Evolutionary conservation across 2,113 vertebrate species (phyloP), one percentile per base, ranked within the genome.

Genomic region (Gnathonemus longibarbis): DNA sequence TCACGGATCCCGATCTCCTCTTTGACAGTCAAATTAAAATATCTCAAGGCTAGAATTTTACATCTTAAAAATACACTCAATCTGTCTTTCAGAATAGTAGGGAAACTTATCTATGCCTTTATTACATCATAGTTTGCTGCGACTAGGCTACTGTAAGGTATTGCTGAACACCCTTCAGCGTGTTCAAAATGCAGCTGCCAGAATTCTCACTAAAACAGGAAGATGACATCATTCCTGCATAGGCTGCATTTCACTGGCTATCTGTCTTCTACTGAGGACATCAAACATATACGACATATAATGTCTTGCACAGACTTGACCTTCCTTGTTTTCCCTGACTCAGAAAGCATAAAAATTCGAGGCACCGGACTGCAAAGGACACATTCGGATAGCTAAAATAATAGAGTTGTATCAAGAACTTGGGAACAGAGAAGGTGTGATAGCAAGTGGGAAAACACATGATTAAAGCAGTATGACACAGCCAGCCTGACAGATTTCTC

Each of bases 121-220:
- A 80, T 42, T 80, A 80, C 31, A 80, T 80, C 35, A 80, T 80
- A 42, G 74, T 80, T 84, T 48, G 24, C 45, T 46, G 42, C 17
- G 42, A 13, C 21, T 42, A 84, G 39, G 80, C 80, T 48, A 45
- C 42, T 84, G 83, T 45, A 84, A 80, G 31, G 74, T 35, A 84
- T 84, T 48, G 35, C 74, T 80, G 74, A 80, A 80, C 4, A 80
- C 35, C 31, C 74, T 39, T 80, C 31, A 39, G 35, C 19, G 1
- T 45, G 19, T 84, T 84, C 42, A 84, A 84, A 84, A 84, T 84
- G 83, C 83, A 46, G 83, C 45, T 24, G 83, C 83, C 83, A 84
- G 24, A n/a, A 48, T 84, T 45, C 45, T 46, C 5, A 84, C 45
- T 48, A 84, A 84, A 84, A 48, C 42, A 46, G 83, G 45, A 84